Evolutionary conservation across 2,113 vertebrate species (phyloP), one percentile per base, ranked within the genome.

Genomic region (Seriola quinqueradiata): DNA sequence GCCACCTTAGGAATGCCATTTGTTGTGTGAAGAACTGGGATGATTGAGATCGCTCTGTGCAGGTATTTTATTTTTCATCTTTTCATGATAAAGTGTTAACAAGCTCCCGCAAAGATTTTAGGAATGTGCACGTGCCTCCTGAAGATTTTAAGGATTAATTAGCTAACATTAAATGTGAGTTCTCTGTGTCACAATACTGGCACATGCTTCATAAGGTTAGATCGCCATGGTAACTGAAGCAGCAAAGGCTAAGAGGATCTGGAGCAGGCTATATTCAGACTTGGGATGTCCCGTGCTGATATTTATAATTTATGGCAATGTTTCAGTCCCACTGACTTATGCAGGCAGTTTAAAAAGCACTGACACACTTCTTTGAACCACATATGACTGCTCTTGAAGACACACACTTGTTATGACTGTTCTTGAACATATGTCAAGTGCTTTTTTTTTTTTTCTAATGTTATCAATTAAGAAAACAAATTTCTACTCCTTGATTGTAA

Each of bases 291-390:
- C 71, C 32, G 3, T 14, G 74, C 44, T 79, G 63, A 76, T 86
- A 84, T 91, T 85, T 70, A 85, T 86, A 82, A 84, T 86, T 89
- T 25, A 86, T 68, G 36, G 34, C 66, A 57, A 25, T 13, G 67
- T 32, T 81, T 85, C 54, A 81, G 65, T 63, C 75, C 23, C 7
- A 23, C 64, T 78, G 78, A 82, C 75, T 67, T 66, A 25, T 52
- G 70, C 66, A 21, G 42, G 28, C 36, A 9, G 7, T 19, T n/a
- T 65, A 16, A 81, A 79, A 82, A 75, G 46, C 66, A 38, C 50
- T 1, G 59, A 8, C 28, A 1, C 57, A 48, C 10, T 25, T 44
- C 11, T 68, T 40, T 34, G 5, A 13, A 19, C 11, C 14, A 65
- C 52, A 73, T 46, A 0, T 23, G 7, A 67, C 4, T 28, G 48